phyloP scores from a whole-genome alignment of 2,797 vertebrate species.

The Hypotaenidia philippensis region DNA sequence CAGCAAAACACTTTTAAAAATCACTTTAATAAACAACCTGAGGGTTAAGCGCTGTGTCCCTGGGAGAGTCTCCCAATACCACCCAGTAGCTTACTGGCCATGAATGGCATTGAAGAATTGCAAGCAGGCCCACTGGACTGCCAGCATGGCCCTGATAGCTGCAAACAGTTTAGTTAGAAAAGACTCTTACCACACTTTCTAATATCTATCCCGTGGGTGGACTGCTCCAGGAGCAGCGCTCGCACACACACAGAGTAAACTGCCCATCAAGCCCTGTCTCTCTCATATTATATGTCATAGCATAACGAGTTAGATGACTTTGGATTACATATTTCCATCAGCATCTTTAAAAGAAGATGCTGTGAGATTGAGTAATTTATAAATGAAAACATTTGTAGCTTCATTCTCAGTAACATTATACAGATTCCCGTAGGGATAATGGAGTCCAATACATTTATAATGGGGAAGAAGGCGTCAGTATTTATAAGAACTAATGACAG shows the following conservation, averaged over 20 bases:
- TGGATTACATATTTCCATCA: not conserved
- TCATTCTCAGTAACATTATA: not conserved
- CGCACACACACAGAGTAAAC: accelerated
- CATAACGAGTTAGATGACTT: not conserved
- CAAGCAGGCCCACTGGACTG: not conserved
- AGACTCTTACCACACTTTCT: not conserved
- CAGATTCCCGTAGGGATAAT: not conserved
- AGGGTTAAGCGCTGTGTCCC: not conserved
- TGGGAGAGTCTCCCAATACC: not conserved
- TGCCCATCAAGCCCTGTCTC: not conserved
- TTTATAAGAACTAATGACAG: not conserved
- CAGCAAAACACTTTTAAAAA: not conserved
- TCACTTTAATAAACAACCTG: not conserved
- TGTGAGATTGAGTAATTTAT: not conserved
- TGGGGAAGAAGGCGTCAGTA: not conserved
- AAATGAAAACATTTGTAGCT: not conserved
- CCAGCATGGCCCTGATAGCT: not conserved
- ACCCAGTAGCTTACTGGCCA: accelerated
- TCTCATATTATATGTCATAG: accelerated
- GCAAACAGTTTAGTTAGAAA: not conserved
- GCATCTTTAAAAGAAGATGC: not conserved
- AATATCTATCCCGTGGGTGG: not conserved
- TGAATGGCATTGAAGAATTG: not conserved
- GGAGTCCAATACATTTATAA: not conserved
- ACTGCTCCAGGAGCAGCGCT: not conserved